Evolutionary conservation across 2,888 invertebrate species (phyloP).

Genomic region (Quadroppia sp.): DNA sequence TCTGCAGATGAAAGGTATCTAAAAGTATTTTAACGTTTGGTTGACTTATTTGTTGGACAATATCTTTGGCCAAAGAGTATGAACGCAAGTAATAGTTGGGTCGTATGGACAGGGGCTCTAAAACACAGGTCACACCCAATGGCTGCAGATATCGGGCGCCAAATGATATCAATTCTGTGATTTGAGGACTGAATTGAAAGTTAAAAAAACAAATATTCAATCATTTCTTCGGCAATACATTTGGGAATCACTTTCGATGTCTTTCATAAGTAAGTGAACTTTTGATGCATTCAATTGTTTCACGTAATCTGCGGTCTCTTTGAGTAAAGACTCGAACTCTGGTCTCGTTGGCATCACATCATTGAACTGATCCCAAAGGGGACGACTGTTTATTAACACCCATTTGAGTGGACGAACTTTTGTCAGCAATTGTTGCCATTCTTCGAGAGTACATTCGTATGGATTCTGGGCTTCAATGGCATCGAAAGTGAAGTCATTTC

Average conservation of each 20-base stretch:
- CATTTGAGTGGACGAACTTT: constrained; percentile 31
- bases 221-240: not conserved
- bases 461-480: constrained; percentile 43
- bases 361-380: constrained; percentile 24
- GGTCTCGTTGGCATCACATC: constrained; percentile 26
- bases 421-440: constrained; percentile 37
- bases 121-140: constrained; percentile 36
- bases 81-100: constrained; percentile 43
- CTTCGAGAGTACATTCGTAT: constrained; percentile 37
- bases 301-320: constrained; percentile 36
- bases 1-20: constrained; percentile 42
- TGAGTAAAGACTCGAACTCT: constrained; percentile 6
- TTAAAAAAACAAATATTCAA: not conserved
- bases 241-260: constrained; percentile 11
- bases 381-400: constrained; percentile 41
- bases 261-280: constrained; percentile 39
- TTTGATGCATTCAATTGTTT: constrained; percentile 32
- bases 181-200: not conserved
- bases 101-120: constrained; percentile 42
- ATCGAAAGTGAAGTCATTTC: constrained; percentile 40
- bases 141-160: constrained; percentile 35
- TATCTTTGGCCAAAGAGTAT: constrained; percentile 36
- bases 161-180: constrained; percentile 23
- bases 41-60: constrained; percentile 35
- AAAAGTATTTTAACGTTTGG: constrained; percentile 40